Evolutionary conservation across 2,888 invertebrate species (phyloP), one percentile per base, ranked within the genome.

Genomic region (Fragum whitleyi): DNA sequence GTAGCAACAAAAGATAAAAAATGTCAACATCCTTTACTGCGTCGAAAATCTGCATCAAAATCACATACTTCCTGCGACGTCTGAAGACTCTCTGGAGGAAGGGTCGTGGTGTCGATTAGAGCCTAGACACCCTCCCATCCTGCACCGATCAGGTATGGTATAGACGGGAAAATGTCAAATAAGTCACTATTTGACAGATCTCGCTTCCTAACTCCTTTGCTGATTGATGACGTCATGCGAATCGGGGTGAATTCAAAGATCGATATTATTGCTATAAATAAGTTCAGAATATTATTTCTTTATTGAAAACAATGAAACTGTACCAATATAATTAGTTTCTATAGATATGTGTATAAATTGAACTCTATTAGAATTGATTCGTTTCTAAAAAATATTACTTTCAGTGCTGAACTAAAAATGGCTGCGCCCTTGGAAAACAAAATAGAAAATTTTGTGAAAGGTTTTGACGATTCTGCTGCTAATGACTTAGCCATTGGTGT

Each of bases 71-170:
- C 93, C 92, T 80, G 92, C 92, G 28, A 91, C 90, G 80, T 93
- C 92, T 39, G 92, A 92, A 2, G 92, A 92, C 79, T 93, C 92
- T 47, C 92, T 90, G 39, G 92, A 91, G 62, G 93, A 92, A 71
- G 90, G 92, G 70, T 90, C 91, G 73, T 91, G 89, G 79, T 92
- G 92, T 86, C 93, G 88, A 72, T 91, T 89, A 32, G 91, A 88
- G 72, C 93, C 92, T 77, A 93, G 90, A 87, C 93, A 93, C 89
- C 93, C 93, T 91, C 93, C 93, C 93, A 93, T 92, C 36, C 19
- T 42, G 36, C 65, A 42, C 36, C 65, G 32, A 65, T 42, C 19
- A 42, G 65, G 42, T 42, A 65, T 21, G 23, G 65, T n/a, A 26
- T 28, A 28, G 1, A 61, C 23, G 82, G 74, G 47, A 69, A n/a